phyloP scores from a whole-genome alignment of 2,797 vertebrate species.

The Meriones psammophilus region DNA sequence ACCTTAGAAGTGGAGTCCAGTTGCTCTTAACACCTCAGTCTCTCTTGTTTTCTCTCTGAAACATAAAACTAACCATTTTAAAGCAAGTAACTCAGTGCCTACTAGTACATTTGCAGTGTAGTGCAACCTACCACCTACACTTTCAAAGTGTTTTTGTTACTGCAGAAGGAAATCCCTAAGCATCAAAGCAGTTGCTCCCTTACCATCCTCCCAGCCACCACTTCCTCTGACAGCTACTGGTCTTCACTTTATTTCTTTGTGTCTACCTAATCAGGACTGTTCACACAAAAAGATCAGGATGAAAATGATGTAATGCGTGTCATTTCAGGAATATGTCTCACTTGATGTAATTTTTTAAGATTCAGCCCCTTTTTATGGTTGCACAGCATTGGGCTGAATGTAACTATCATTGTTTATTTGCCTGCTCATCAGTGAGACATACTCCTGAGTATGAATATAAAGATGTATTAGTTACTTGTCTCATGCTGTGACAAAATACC shows the following conservation, averaged over 20 bases:
- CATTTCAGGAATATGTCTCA: conserved; percentile 23
- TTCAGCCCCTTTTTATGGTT: conserved; percentile 45
- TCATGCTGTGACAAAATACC: conserved; percentile 5
- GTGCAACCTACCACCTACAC: background rate
- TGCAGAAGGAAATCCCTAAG: background rate
- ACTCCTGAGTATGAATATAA: background rate
- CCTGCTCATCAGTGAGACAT: background rate
- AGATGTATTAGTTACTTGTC: background rate
- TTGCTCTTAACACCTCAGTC: background rate
- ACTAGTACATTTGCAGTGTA: background rate
- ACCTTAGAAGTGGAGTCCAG: conserved; percentile 8
- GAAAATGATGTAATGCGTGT: background rate
- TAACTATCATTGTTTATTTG: conserved; percentile 1
- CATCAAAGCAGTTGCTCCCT: conserved; percentile 6
- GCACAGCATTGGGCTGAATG: conserved; percentile 20
- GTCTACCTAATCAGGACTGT: conserved; percentile 4
- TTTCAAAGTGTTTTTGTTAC: conserved; percentile 12
- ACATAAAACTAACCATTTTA: conserved; percentile 38
- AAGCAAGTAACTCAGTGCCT: background rate
- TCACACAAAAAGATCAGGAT: background rate
- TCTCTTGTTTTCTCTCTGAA: background rate
- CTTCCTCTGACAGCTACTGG: background rate
- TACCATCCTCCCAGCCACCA: background rate
- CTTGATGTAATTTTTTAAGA: conserved; percentile 11
- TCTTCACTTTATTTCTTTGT: background rate